phyloP scores from a whole-genome alignment of 2,113 vertebrate genomes.

The Grammomys dolichurus region DNA sequence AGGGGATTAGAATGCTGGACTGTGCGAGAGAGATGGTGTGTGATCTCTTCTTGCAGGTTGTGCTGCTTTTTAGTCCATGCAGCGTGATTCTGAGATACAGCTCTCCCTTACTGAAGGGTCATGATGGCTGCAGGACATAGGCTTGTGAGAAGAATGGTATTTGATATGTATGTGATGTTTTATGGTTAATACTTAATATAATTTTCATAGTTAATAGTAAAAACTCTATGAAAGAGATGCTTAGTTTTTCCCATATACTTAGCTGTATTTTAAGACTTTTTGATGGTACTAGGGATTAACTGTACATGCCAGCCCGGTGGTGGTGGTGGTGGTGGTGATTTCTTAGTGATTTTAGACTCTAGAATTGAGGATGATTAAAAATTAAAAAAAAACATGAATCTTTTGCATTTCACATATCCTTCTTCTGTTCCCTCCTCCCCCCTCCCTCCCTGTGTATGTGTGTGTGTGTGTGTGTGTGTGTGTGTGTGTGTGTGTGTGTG shows the following conservation, averaged over 20 bases:
- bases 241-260: slow-evolving; percentile 27
- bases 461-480: neutral
- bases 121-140: neutral
- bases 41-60: neutral
- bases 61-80: neutral
- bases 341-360: slow-evolving; percentile 17
- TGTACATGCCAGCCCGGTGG: neutral
- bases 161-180: slow-evolving; percentile 13
- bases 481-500: neutral
- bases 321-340: neutral
- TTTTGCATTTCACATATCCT: neutral
- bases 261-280: slow-evolving; percentile 39
- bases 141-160: slow-evolving; percentile 17
- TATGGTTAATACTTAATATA: neutral
- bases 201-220: slow-evolving; percentile 27
- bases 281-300: neutral
- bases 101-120: neutral
- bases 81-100: neutral
- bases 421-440: neutral
- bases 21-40: neutral
- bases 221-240: slow-evolving; percentile 3
- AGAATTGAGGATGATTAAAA: neutral
- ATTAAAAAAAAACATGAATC: neutral
- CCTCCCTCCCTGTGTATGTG: too few relatives aligned
- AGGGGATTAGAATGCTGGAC: neutral